Evolutionary conservation across 1,140 invertebrate species (phyloP).

Genomic region (Drosophila ercepeae): DNA sequence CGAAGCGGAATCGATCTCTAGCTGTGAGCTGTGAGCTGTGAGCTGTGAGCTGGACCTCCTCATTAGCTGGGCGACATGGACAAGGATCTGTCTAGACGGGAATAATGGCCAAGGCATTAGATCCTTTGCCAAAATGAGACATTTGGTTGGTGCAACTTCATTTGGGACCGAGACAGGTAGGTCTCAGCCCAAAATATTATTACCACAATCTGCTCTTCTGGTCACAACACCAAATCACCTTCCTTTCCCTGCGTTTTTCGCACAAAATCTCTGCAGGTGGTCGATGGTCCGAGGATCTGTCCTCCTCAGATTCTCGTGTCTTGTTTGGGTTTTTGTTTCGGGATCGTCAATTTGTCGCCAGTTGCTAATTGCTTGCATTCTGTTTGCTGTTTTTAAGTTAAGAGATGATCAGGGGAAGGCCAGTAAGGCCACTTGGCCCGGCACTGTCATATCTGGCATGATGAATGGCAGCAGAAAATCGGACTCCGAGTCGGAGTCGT

Average conservation of each 20-base stretch:
- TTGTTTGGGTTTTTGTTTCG: conserved; percentile 34
- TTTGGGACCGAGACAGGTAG: conserved; percentile 40
- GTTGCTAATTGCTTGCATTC: conserved; percentile 70
- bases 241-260: conserved; percentile 40
- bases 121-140: conserved; percentile 48
- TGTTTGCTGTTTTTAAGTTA: conserved; percentile 23
- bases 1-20: background rate
- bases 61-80: conserved; percentile 49
- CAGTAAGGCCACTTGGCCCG: conserved; percentile 18
- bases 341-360: conserved; percentile 74
- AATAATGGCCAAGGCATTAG: conserved; percentile 43
- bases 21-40: too few relatives aligned
- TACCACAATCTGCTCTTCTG: conserved; percentile 64
- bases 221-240: conserved; percentile 37
- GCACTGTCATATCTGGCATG: conserved; percentile 40
- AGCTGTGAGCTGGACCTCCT: conserved; percentile 10
- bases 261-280: conserved; percentile 74
- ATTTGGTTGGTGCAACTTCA: conserved; percentile 67
- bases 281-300: background rate
- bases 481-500: conserved; percentile 8
- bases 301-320: conserved; percentile 14
- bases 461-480: conserved; percentile 21
- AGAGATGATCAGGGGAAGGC: conserved; percentile 33
- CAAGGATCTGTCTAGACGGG: conserved; percentile 57
- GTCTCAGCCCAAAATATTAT: conserved; percentile 67